Evolutionary conservation across 1,140 invertebrate genomes (phyloP).

Genomic region (Tenebrio molitor): DNA sequence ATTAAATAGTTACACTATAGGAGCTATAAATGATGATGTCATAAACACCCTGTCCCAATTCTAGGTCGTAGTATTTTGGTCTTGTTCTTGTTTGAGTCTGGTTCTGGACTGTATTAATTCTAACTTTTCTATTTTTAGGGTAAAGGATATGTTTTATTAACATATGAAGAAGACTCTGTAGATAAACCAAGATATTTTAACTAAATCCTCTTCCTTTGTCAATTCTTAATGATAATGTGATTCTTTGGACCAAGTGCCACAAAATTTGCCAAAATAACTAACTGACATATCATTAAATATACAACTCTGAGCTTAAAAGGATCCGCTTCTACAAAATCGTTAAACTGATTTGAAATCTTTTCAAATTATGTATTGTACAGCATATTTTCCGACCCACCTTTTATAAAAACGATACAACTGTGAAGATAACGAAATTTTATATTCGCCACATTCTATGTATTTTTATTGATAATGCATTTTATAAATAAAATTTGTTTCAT

Average conservation of each 20-base stretch:
- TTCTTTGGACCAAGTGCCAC: constrained; percentile 43
- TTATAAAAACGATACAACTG: neutral
- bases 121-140: constrained; percentile 59
- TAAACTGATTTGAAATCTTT: constrained; percentile 13
- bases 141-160: constrained; percentile 61
- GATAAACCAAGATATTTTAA: constrained; percentile 63
- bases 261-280: constrained; percentile 21
- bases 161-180: constrained; percentile 60
- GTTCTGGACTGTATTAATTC: neutral
- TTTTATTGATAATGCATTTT: constrained; percentile 18
- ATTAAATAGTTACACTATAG: too few relatives aligned
- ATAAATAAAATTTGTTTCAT: constrained; percentile 37
- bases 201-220: constrained; percentile 29
- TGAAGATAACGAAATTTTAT: constrained; percentile 9
- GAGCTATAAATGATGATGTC: too few relatives aligned
- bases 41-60: neutral
- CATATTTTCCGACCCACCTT: constrained; percentile 3
- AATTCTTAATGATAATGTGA: constrained; percentile 25
- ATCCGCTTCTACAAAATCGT: constrained; percentile 4
- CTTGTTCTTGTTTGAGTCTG: too few relatives aligned
- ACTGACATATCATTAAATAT: constrained; percentile 31
- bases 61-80: neutral
- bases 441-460: constrained; percentile 19
- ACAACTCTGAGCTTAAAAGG: constrained; percentile 20
- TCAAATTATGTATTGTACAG: constrained; percentile 12